Conservation (phyloP, 2,113 vertebrate species). For the Rhea pennata region DNA sequence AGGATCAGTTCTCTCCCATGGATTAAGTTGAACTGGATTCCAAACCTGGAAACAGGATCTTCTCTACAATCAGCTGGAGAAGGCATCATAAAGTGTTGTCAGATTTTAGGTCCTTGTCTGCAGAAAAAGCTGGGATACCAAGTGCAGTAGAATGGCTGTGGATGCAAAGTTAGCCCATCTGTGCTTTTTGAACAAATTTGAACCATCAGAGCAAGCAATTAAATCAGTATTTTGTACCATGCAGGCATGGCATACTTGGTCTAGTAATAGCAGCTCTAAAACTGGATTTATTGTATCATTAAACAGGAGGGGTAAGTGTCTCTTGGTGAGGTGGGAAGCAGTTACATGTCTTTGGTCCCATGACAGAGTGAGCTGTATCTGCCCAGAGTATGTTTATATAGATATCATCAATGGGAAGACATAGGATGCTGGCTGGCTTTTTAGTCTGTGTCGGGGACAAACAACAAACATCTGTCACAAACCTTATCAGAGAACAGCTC, state of each 20-base stretch:
- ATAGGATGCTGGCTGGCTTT: background rate
- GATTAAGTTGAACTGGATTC: background rate
- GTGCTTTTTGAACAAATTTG: background rate
- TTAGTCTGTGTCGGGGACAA: background rate
- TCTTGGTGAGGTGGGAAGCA: background rate
- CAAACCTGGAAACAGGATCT: background rate
- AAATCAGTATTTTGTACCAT: accelerated
- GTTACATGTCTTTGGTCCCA: background rate
- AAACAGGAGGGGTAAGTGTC: background rate
- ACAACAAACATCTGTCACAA: background rate
- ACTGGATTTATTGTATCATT: background rate
- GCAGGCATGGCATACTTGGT: background rate
- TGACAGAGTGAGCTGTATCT: background rate
- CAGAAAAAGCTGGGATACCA: background rate
- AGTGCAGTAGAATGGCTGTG: background rate
- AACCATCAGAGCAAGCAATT: background rate
- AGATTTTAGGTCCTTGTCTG: background rate
- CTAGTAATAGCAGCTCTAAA: background rate
- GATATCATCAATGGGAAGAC: background rate
- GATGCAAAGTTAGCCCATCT: background rate
- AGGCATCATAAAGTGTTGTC: background rate
- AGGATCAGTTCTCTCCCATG: background rate
- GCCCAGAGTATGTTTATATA: background rate
- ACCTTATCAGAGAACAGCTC: background rate
- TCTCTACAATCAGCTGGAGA: background rate